Evolutionary conservation across 2,113 vertebrate genomes (phyloP).

Genomic region (Amblyopsis rosae): DNA sequence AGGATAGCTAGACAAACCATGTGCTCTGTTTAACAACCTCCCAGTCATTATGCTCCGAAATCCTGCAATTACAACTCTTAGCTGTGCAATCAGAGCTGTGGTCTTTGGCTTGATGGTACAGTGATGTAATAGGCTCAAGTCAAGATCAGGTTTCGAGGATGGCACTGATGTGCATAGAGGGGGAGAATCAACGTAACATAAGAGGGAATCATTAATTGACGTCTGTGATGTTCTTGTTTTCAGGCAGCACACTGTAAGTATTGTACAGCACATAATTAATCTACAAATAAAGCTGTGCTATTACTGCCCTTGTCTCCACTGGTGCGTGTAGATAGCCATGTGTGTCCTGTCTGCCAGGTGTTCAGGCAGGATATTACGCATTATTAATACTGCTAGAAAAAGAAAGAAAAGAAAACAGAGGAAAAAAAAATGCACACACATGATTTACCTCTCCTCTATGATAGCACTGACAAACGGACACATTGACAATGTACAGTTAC

Average conservation of each 20-base stretch:
- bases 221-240: neutral
- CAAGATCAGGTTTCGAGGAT: conserved; percentile 33
- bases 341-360: neutral
- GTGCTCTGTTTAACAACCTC: conserved; percentile 39
- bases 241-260: neutral
- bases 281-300: conserved; percentile 8
- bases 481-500: conserved; percentile 49
- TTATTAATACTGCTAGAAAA: conserved; percentile 7
- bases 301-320: conserved; percentile 11
- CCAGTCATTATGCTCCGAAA: conserved; percentile 60
- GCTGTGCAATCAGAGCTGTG: conserved; percentile 64
- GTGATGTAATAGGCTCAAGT: conserved; percentile 47
- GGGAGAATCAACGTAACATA: neutral
- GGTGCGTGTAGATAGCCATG: neutral
- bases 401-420: conserved; percentile 34
- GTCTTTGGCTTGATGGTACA: conserved; percentile 64
- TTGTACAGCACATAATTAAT: conserved; percentile 4
- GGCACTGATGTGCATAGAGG: conserved; percentile 18
- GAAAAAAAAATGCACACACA: conserved; percentile 14
- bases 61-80: conserved; percentile 65
- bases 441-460: conserved; percentile 32
- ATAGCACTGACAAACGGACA: conserved; percentile 33
- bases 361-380: neutral
- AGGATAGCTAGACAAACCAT: conserved; percentile 42
- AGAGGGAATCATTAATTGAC: conserved; percentile 13